Evolutionary conservation across 2,113 vertebrate genomes (phyloP).

Genomic region (Sapayoa aenigma): DNA sequence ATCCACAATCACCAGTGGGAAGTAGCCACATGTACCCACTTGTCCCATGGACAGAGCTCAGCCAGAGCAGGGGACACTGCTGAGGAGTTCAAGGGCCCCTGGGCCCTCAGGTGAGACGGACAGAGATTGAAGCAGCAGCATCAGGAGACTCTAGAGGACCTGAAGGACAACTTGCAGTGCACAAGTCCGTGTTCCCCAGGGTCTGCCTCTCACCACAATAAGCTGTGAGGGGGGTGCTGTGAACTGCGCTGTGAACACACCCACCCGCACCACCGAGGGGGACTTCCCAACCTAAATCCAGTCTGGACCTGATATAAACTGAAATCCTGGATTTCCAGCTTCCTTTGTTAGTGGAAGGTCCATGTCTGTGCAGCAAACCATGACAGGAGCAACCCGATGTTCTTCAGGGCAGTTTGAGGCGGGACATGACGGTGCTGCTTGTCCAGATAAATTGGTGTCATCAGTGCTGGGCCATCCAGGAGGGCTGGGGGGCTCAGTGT

Average conservation of each 20-base stretch:
- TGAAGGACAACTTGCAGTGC: neutral
- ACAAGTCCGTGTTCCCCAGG: accelerated
- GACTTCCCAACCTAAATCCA: neutral
- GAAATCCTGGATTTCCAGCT: neutral
- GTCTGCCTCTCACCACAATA: neutral
- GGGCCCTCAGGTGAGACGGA: no score
- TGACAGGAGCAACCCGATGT: neutral
- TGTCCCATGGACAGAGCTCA: neutral
- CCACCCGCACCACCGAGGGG: accelerated
- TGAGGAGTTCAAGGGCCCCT: neutral
- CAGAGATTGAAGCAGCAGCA: neutral
- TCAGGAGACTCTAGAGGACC: neutral
- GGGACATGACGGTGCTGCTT: neutral
- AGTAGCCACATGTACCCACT: neutral
- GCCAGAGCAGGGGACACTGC: neutral
- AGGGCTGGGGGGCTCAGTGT: neutral
- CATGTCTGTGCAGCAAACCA: neutral
- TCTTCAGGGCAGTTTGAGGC: neutral
- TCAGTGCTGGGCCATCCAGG: neutral
- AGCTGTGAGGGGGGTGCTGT: neutral
- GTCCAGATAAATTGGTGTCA: neutral
- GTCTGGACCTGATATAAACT: neutral
- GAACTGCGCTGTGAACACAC: neutral
- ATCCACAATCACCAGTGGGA: neutral
- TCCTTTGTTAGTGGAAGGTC: neutral